Evolutionary conservation across 2,797 vertebrate genomes (phyloP).

Genomic region (Neostethus bicornis): DNA sequence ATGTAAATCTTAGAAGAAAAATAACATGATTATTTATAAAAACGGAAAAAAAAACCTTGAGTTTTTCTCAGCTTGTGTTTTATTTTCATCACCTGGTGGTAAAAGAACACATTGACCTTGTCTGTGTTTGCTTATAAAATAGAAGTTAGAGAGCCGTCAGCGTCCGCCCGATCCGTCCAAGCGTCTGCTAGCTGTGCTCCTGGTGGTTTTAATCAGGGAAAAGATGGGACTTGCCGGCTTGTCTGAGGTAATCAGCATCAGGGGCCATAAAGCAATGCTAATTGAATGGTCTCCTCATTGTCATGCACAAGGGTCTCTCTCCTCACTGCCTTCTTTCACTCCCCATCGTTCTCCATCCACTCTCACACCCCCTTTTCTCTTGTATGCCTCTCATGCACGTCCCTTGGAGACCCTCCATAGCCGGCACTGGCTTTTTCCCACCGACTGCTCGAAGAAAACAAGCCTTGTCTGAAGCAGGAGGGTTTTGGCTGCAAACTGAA

Average conservation of each 20-base stretch:
- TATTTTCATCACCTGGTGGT: conserved; percentile 58
- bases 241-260: conserved; percentile 85
- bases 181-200: conserved; percentile 50
- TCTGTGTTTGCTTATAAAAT: conserved; percentile 74
- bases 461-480: conserved; percentile 78
- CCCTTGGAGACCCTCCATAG: conserved; percentile 64
- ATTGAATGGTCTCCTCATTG: conserved; percentile 85
- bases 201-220: conserved; percentile 81
- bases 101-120: conserved; percentile 68
- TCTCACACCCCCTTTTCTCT: conserved; percentile 63
- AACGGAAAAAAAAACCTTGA: conserved; percentile 6
- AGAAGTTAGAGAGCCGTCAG: conserved; percentile 64
- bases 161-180: conserved; percentile 58
- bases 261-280: conserved; percentile 78
- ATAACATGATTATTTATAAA: conserved; percentile 9
- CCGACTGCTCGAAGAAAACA: conserved; percentile 77
- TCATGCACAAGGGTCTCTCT: conserved; percentile 73
- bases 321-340: conserved; percentile 37
- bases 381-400: conserved; percentile 66
- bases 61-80: conserved; percentile 48
- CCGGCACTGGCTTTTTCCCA: conserved; percentile 69
- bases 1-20: conserved; percentile 24
- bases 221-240: conserved; percentile 76
- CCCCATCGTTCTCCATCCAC: conserved; percentile 37
- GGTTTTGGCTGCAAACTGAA: conserved; percentile 58